These are phyloP conservation scores for Pseudoatta argentina DNA, from an alignment of 1,140 invertebrate species.

Conservation along the genomic window DNA sequence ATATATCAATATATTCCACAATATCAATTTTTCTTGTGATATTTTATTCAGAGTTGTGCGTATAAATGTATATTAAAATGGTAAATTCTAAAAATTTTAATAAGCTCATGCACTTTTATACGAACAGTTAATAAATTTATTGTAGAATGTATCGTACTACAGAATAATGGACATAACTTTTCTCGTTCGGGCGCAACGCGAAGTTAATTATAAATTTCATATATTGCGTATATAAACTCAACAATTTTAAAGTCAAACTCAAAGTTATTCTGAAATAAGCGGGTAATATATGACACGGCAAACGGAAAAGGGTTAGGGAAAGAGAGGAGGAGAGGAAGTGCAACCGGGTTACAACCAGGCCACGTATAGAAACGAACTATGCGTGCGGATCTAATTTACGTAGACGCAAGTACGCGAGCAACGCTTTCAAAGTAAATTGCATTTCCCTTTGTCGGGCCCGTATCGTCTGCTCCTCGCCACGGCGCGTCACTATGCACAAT, in stretches of 20 bases:
- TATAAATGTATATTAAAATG: slow-evolving; percentile 4
- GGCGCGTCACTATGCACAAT: slow-evolving; percentile 44
- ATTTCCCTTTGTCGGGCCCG: slow-evolving; percentile 59
- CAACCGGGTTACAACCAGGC: slow-evolving; percentile 43
- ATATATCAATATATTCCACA: not conserved
- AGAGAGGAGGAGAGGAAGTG: not conserved
- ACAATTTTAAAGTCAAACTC: slow-evolving; percentile 61
- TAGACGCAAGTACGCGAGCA: slow-evolving; percentile 55
- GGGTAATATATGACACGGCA: slow-evolving; percentile 18
- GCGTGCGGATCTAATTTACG: slow-evolving; percentile 62
- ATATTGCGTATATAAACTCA: slow-evolving; percentile 43
- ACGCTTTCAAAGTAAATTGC: slow-evolving; percentile 63
- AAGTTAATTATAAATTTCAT: slow-evolving; percentile 56
- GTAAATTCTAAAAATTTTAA: not conserved
- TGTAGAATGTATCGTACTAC: not conserved
- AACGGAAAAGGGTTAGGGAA: not conserved
- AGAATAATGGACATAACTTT: slow-evolving; percentile 45
- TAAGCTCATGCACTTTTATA: not conserved
- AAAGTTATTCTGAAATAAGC: slow-evolving; percentile 47
- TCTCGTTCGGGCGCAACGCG: slow-evolving; percentile 3
- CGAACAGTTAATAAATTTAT: slow-evolving; percentile 38
- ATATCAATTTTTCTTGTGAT: not conserved
- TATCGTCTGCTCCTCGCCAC: slow-evolving; percentile 50
- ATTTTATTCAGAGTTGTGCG: not conserved
- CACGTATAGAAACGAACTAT: slow-evolving; percentile 58